phyloP scores from a whole-genome alignment of 2,888 invertebrate species.

The Boloria euphrosyne region DNA sequence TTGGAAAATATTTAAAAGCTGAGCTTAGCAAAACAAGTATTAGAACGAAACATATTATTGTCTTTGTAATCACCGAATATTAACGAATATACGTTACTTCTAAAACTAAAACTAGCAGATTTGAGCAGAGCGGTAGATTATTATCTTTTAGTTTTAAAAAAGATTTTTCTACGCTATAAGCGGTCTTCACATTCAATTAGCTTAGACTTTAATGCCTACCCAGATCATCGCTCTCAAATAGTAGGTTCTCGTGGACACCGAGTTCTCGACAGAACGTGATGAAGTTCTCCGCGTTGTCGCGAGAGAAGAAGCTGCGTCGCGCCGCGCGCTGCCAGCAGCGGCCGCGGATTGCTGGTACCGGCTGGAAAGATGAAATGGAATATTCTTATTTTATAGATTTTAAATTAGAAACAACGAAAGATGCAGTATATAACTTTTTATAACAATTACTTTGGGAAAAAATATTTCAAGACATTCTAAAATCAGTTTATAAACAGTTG shows the following conservation, averaged over 20 bases:
- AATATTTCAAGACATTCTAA: too few species aligned
- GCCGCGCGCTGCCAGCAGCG: conserved; percentile 93
- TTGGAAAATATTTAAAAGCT: too few species aligned
- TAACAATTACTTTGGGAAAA: too few species aligned
- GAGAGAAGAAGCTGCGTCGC: conserved; percentile 92
- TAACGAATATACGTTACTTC: too few species aligned
- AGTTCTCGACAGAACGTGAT: conserved; percentile 92
- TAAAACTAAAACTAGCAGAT: too few species aligned
- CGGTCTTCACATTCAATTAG: not conserved
- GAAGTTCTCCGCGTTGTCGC: conserved; percentile 95
- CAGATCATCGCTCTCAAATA: conserved; percentile 95
- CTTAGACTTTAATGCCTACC: conserved; percentile 74
- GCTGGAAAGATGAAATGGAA: conserved; percentile 65
- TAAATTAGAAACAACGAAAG: not conserved
- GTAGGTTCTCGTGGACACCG: conserved; percentile 92
- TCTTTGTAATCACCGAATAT: too few species aligned
- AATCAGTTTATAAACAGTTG: too few species aligned
- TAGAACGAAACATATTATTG: too few species aligned
- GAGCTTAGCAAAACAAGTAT: too few species aligned
- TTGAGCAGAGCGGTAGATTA: too few species aligned
- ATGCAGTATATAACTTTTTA: not conserved
- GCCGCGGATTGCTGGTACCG: conserved; percentile 86
- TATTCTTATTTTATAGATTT: not conserved
- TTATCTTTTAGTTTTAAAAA: not conserved
- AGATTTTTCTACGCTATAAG: not conserved